Evolutionary conservation across 1,140 invertebrate species (phyloP).

Genomic region (Agraylea sexmaculata): DNA sequence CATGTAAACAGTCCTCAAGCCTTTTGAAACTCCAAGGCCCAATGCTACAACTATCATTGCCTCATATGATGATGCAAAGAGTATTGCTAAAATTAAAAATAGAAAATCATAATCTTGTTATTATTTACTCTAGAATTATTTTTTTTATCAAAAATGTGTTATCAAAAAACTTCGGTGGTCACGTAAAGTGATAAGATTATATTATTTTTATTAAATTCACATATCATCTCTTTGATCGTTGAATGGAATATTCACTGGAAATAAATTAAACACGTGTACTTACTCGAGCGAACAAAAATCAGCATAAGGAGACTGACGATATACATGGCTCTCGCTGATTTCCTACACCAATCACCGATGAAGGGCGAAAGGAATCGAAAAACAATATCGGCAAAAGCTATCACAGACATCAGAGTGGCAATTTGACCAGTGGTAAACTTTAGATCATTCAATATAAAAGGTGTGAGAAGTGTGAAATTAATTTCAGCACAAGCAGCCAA

Average conservation of each 20-base stretch:
- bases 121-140: conserved; percentile 7
- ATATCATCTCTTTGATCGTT: no score
- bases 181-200: no score
- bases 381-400: conserved; percentile 45
- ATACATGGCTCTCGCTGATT: conserved; percentile 49
- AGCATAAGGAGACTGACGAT: conserved; percentile 46
- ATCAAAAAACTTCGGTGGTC: no score
- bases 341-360: conserved; percentile 46
- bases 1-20: conserved; percentile 55
- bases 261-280: conserved; percentile 23
- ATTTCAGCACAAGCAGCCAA: conserved; percentile 55
- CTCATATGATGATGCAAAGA: conserved; percentile 33
- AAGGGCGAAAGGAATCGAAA: conserved; percentile 47
- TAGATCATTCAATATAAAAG: conserved; percentile 51
- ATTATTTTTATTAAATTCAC: neutral
- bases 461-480: conserved; percentile 52
- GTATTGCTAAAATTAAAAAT: conserved; percentile 33
- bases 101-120: neutral
- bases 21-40: conserved; percentile 52
- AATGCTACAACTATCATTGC: conserved; percentile 35
- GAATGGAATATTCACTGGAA: neutral
- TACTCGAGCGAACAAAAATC: conserved; percentile 48
- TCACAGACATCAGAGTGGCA: conserved; percentile 46
- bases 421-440: conserved; percentile 42
- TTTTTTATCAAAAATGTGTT: no score